A percentile compares a stretch with the other conserved stretches of the same genome.
Evolutionary conservation across 2,113 vertebrate species (phyloP).

Genomic region (Sturnus vulgaris): DNA sequence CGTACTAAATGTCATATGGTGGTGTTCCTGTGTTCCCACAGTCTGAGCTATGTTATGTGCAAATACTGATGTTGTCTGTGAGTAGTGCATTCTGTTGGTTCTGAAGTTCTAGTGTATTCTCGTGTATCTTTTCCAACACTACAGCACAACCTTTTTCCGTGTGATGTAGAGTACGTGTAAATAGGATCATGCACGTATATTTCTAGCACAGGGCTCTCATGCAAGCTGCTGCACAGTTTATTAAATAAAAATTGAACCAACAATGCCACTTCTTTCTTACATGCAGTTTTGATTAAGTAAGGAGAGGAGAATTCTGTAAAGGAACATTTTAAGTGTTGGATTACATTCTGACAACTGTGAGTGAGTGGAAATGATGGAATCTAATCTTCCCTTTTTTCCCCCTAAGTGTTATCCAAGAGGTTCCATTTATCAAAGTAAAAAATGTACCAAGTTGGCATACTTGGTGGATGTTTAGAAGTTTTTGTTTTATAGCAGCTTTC

Average conservation of each 20-base stretch:
- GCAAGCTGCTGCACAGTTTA: not conserved
- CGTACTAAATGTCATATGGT: not conserved
- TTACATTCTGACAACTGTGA: not conserved
- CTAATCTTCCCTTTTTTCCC: not conserved
- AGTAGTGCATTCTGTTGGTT: not conserved
- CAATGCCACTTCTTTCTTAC: not conserved
- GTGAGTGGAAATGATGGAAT: not conserved
- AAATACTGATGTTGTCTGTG: not conserved
- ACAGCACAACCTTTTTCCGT: not conserved
- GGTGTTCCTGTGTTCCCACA: not conserved
- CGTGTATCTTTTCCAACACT: not conserved
- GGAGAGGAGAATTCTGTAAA: not conserved
- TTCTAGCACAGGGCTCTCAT: not conserved
- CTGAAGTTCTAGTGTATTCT: not conserved
- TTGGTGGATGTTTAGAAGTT: not conserved
- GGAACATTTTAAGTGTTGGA: not conserved
- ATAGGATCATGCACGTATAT: not conserved
- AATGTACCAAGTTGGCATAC: not conserved
- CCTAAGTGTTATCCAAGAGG: not conserved
- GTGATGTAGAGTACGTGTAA: rapidly evolving
- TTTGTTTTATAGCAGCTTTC: not conserved
- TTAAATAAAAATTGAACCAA: not conserved
- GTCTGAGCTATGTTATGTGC: not conserved
- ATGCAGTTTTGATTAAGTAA: not conserved
- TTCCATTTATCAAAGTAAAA: not conserved